A percentile compares a stretch with the other conserved stretches of the same genome.
Conservation (phyloP, 2,113 vertebrate species). For the Sinocyclocheilus grahami region DNA sequence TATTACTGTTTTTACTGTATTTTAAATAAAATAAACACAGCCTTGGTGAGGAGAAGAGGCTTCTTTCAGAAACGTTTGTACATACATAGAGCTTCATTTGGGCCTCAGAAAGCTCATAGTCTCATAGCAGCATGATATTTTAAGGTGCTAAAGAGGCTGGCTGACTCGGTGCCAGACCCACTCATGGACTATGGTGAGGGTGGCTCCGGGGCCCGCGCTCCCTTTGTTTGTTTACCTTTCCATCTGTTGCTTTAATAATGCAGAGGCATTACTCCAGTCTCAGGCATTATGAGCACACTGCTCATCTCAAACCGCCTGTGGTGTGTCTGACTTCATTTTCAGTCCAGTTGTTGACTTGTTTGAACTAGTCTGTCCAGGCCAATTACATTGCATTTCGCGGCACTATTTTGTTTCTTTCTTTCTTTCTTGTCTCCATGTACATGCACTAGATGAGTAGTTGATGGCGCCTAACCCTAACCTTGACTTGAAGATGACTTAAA, state of each 20-base stretch:
- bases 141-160: conserved; percentile 20
- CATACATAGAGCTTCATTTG: not conserved
- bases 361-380: not conserved
- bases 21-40: not conserved
- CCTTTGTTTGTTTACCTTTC: conserved; percentile 49
- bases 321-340: conserved; percentile 7
- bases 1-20: too few species aligned
- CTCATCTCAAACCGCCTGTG: not conserved
- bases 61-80: not conserved
- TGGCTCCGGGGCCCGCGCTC: conserved; percentile 40
- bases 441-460: too few species aligned
- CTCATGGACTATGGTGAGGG: not conserved
- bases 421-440: too few species aligned
- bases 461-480: too few species aligned
- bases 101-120: not conserved
- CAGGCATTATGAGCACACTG: conserved; percentile 13
- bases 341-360: not conserved
- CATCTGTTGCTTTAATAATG: conserved; percentile 61
- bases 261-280: conserved; percentile 28
- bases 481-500: too few species aligned
- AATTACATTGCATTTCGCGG: not conserved
- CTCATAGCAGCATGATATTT: not conserved
- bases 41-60: not conserved
- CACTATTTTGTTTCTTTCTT: not conserved
- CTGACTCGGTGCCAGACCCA: conserved; percentile 8